A percentile compares a stretch with the other conserved stretches of the same genome.
Conservation (phyloP, 2,888 invertebrate genomes). For the Halocaridina rubra region DNA sequence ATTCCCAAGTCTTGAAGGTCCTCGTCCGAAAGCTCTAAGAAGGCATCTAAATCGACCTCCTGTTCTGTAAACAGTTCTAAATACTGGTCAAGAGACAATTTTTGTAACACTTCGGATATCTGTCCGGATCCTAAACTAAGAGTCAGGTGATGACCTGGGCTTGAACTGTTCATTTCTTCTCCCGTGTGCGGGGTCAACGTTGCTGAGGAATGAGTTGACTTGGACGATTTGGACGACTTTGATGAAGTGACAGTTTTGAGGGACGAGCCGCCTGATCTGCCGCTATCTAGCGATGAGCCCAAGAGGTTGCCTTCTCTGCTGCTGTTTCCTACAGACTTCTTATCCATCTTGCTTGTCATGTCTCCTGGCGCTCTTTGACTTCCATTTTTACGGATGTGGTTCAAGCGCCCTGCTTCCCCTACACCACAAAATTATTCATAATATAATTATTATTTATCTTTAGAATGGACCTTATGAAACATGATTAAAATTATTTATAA, state of each 20-base stretch:
- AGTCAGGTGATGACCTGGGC: constrained; percentile 5
- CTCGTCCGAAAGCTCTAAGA: constrained; percentile 47
- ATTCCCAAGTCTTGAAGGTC: constrained; percentile 52
- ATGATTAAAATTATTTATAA: no score
- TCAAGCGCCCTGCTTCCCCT: constrained; percentile 39
- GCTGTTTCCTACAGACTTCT: not conserved
- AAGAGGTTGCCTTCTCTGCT: constrained; percentile 20
- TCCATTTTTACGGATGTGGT: constrained; percentile 19
- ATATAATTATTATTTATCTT: no score
- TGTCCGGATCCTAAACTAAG: constrained; percentile 34
- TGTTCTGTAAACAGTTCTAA: constrained; percentile 32
- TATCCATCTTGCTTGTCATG: not conserved
- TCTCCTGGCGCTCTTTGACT: no score
- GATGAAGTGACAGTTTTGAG: constrained; percentile 44
- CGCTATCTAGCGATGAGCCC: constrained; percentile 34
- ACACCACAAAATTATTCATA: no score
- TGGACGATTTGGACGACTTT: constrained; percentile 43
- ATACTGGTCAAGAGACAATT: constrained; percentile 38
- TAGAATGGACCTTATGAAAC: no score
- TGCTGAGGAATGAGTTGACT: constrained; percentile 31
- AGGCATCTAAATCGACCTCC: constrained; percentile 52
- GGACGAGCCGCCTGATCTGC: constrained; percentile 38
- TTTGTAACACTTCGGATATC: constrained; percentile 43
- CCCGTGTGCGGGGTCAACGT: constrained; percentile 1
- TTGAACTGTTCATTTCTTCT: not conserved